These are phyloP conservation scores for Drosophila neutralis DNA, from an alignment of 2,888 invertebrate species.

Conservation along the genomic window DNA sequence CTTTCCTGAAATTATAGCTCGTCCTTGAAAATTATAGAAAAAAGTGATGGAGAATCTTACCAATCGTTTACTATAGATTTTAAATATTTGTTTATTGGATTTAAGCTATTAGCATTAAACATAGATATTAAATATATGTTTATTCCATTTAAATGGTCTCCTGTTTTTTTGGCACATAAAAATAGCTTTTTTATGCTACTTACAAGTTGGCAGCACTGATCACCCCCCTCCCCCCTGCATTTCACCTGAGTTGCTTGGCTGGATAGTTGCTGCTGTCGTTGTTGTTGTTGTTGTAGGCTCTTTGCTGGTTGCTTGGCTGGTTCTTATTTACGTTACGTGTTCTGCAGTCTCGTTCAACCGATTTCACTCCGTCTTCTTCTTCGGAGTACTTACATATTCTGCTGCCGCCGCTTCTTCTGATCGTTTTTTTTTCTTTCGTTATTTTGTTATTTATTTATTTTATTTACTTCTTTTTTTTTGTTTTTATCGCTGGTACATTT, in stretches of 20 bases:
- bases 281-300: constrained; percentile 10
- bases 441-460: constrained; percentile 42
- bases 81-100: not conserved
- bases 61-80: not conserved
- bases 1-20: not conserved
- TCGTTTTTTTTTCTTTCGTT: constrained; percentile 20
- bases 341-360: constrained; percentile 56
- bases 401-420: constrained; percentile 1
- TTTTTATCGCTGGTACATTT: constrained; percentile 31
- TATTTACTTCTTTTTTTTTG: constrained; percentile 25
- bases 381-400: constrained; percentile 39
- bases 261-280: constrained; percentile 11
- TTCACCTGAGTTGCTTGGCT: constrained; percentile 47
- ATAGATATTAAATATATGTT: not conserved
- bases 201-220: constrained; percentile 4
- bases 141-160: not conserved
- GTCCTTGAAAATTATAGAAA: not conserved
- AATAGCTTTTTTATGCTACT: constrained; percentile 5
- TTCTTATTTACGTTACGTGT: constrained; percentile 71
- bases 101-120: not conserved
- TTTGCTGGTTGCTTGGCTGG: constrained; percentile 46
- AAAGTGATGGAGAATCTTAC: not conserved
- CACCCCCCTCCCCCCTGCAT: constrained; percentile 12
- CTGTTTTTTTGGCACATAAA: not conserved
- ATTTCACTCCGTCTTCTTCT: constrained; percentile 65